phyloP scores from a whole-genome alignment of 1,140 invertebrate genomes.

The Drosophila grimshawi region DNA sequence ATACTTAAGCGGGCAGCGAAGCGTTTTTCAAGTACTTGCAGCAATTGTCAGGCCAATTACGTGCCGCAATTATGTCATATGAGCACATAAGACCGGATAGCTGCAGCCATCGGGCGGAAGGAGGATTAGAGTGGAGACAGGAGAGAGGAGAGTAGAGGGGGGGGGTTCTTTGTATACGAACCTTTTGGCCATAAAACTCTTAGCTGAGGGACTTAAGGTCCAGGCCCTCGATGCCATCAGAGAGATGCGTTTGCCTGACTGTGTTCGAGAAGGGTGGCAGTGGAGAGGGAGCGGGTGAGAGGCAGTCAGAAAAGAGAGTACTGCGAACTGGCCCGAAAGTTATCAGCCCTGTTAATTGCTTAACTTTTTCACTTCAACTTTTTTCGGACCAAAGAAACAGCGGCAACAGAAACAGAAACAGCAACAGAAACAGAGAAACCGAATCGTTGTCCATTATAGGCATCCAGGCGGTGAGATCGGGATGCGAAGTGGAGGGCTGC shows the following conservation, averaged over 20 bases:
- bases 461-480: background rate
- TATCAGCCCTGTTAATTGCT: slow-evolving; percentile 83
- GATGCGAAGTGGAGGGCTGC: background rate
- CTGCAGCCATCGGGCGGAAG: background rate
- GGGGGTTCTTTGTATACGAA: slow-evolving; percentile 37
- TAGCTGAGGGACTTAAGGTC: slow-evolving; percentile 47
- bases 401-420: slow-evolving; percentile 40
- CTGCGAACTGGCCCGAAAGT: slow-evolving; percentile 64
- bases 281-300: slow-evolving; percentile 6
- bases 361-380: slow-evolving; percentile 83
- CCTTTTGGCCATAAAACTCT: slow-evolving; percentile 73
- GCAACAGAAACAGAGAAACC: slow-evolving; percentile 26
- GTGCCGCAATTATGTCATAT: slow-evolving; percentile 75
- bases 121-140: slow-evolving; percentile 5
- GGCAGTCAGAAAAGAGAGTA: slow-evolving; percentile 26
- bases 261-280: background rate
- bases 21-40: slow-evolving; percentile 64
- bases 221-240: slow-evolving; percentile 24
- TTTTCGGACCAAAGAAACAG: slow-evolving; percentile 63
- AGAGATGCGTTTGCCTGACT: slow-evolving; percentile 19
- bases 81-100: slow-evolving; percentile 66
- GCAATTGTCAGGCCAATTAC: slow-evolving; percentile 81
- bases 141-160: background rate
- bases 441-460: background rate
- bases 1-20: slow-evolving; percentile 72